Conservation (phyloP, 2,797 vertebrate species). For the Craterocephalus amniculus region DNA sequence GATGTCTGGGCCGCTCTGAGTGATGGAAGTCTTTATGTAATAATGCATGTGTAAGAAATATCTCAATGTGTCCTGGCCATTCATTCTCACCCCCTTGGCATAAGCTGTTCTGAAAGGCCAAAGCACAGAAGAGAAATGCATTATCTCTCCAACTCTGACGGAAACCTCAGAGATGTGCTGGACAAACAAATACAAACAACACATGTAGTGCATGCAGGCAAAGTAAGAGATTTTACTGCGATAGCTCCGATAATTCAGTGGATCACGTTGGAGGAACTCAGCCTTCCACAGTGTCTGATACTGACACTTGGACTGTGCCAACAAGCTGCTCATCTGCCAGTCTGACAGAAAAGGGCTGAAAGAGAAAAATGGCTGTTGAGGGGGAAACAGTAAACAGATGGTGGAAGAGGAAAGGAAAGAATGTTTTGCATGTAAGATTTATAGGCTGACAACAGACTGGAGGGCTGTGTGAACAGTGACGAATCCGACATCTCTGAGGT, state of each 20-base stretch:
- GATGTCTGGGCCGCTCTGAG: background rate
- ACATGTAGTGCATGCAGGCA: background rate
- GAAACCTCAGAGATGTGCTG: slow-evolving; percentile 15
- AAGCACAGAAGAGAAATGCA: slow-evolving; percentile 27
- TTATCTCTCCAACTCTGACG: slow-evolving; percentile 10
- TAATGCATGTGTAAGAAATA: slow-evolving; percentile 27
- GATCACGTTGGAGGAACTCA: background rate
- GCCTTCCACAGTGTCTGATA: slow-evolving; percentile 7
- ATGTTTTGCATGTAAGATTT: slow-evolving; percentile 1
- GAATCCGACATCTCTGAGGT: slow-evolving; percentile 9
- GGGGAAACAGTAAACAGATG: slow-evolving; percentile 5
- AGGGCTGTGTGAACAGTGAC: slow-evolving; percentile 2
- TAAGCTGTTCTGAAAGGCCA: slow-evolving; percentile 28
- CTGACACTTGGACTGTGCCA: slow-evolving; percentile 23
- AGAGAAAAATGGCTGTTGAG: slow-evolving; percentile 5
- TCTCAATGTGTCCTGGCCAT: slow-evolving; percentile 28
- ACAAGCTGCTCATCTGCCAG: slow-evolving; percentile 29
- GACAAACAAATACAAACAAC: background rate
- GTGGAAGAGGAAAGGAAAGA: background rate
- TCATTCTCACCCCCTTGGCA: slow-evolving; percentile 27
- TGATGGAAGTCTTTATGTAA: background rate
- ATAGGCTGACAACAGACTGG: background rate
- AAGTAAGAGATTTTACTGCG: background rate
- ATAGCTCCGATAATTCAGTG: background rate
- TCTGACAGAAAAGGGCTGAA: slow-evolving; percentile 6